Base-by-base conservation (phyloP, 2,888 invertebrate species). In the Zygaena filipendulae region DNA sequence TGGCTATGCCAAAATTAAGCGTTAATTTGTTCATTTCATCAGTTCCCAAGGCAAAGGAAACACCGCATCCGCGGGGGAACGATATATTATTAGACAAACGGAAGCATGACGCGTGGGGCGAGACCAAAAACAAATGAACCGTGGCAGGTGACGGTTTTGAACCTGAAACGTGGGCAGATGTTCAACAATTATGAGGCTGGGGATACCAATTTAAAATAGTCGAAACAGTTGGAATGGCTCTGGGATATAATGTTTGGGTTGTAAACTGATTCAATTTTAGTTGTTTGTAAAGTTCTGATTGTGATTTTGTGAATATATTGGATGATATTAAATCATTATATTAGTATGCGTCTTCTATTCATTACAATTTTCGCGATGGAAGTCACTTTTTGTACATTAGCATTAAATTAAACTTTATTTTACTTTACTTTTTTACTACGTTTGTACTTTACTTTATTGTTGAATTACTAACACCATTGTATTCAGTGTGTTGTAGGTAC, bases 1-100 rank as follows among this genome's bases (percentile, higher is more conserved):
- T n/a, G n/a, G n/a, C n/a, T n/a, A n/a, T n/a, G n/a, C n/a, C n/a
- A n/a, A n/a, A n/a, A n/a, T n/a, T n/a, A n/a, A n/a, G n/a, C n/a
- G n/a, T n/a, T n/a, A n/a, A n/a, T n/a, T n/a, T n/a, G n/a, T n/a
- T 6, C 16, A 16, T 16, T 16, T 16, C 16, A 16, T 16, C 7
- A 50, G 53, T 53, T 63, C 67, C 60, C 57, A 62, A 62, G 67
- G 67, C 57, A 59, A 53, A 53, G 62, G 64, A 60, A 58, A 49
- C 49, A 40, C 38, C 45, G 47, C 53, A 49, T 62, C 59, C 59
- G 54, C 39, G 52, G 40, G 56, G 47, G 43, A 38, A 38, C 32
- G 31, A 14, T 36, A 33, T 46, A 51, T 53, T 55, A 55, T 52
- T 59, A 46, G 50, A 48, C 36, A 43, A 40, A 33, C 51, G 62